These are phyloP conservation scores for Andrena marginata DNA, from an alignment of 2,888 invertebrate species.

Conservation along the genomic window DNA sequence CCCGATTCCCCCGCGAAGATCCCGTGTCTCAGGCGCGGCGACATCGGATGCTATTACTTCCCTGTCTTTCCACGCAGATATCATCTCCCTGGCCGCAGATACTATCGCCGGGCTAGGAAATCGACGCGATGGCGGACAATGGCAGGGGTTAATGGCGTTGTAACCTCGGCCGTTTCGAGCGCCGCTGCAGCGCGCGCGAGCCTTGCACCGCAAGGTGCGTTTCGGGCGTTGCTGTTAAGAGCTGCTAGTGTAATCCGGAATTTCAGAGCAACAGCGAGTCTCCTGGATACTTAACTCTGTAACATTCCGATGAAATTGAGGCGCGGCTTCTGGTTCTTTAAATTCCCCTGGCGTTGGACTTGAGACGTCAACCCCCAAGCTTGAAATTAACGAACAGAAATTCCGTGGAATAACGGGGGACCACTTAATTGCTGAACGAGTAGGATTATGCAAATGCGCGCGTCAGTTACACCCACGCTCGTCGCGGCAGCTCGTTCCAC, in stretches of 20 bases:
- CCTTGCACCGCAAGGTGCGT: too few species aligned
- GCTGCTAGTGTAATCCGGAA: too few species aligned
- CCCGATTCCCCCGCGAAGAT: constrained; percentile 1
- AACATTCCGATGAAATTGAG: too few species aligned
- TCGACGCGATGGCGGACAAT: constrained; percentile 38
- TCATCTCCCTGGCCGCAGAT: constrained; percentile 38
- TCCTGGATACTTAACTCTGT: too few species aligned
- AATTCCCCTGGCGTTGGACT: too few species aligned
- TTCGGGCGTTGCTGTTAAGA: too few species aligned
- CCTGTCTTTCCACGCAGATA: constrained; percentile 19
- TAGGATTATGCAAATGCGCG: constrained; percentile 75
- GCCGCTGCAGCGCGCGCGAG: not conserved
- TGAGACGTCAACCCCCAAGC: not conserved
- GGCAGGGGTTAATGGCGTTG: constrained; percentile 32
- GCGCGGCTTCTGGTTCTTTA: too few species aligned
- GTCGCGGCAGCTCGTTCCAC: constrained; percentile 41
- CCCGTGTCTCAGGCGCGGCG: constrained; percentile 26
- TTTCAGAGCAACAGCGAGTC: too few species aligned
- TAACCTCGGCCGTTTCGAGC: constrained; percentile 20
- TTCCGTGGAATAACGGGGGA: constrained; percentile 64
- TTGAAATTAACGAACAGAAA: constrained; percentile 36
- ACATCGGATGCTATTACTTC: constrained; percentile 5
- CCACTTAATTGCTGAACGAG: constrained; percentile 75
- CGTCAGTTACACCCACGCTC: constrained; percentile 56
- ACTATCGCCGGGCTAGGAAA: constrained; percentile 36